Percentiles rank a stretch among this genome's conserved stretches.
phyloP scores from a whole-genome alignment of 1,140 invertebrate species.

The Calephelis virginiensis region DNA sequence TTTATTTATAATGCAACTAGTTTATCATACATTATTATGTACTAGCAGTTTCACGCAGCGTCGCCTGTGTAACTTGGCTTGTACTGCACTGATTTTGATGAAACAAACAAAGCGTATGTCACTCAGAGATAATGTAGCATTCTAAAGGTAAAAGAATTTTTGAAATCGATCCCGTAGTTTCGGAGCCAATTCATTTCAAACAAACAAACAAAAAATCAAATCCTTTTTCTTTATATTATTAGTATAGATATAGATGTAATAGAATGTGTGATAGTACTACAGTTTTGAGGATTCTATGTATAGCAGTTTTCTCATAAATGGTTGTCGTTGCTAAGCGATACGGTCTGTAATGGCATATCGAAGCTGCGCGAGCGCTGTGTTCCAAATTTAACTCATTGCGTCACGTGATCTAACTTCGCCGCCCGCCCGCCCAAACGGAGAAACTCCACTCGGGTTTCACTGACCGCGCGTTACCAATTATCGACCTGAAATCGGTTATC shows the following conservation, averaged over 20 bases:
- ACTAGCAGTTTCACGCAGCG: no score
- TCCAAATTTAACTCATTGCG: conserved; percentile 64
- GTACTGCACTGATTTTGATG: no score
- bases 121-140: no score
- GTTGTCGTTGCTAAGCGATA: conserved; percentile 60
- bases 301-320: conserved; percentile 69
- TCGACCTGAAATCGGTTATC: conserved; percentile 13
- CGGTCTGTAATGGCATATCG: conserved; percentile 44
- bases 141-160: no score
- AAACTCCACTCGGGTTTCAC: conserved; percentile 73
- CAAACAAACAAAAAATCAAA: no score
- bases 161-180: no score
- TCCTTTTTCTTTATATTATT: no score
- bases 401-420: conserved; percentile 64
- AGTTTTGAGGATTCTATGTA: conserved; percentile 46
- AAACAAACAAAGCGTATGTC: no score
- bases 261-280: not conserved
- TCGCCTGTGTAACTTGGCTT: no score
- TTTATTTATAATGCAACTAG: conserved; percentile 11
- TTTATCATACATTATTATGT: not conserved
- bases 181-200: no score
- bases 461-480: conserved; percentile 39
- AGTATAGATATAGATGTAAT: not conserved
- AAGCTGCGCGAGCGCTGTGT: conserved; percentile 58
- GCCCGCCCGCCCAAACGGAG: conserved; percentile 77